Base-by-base conservation (phyloP, 2,888 invertebrate genomes). In the Heliconius ethilla region DNA sequence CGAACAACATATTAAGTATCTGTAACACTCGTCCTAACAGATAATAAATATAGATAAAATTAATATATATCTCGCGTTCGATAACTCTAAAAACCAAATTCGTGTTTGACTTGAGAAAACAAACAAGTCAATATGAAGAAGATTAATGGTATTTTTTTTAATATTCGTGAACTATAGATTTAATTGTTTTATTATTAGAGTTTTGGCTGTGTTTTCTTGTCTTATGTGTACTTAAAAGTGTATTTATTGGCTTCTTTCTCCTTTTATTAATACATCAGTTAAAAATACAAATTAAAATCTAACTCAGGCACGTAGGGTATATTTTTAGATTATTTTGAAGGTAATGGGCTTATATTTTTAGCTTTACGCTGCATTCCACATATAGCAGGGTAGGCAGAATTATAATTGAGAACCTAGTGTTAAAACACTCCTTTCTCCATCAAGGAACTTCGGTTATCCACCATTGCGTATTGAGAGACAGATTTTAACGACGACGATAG, bases 121-220 rank as follows among this genome's bases (percentile, higher is more conserved):
- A 91, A 91, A 91, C 88, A 90, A 87, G 82, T 81, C 78, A 83
- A 86, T 86, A 80, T 89, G 90, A 92, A 83, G 87, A 91, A 93
- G 92, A 93, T 91, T 89, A 91, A 92, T 89, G 86, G 78, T 78
- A 51, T 78, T 66, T 77, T n/a, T 81, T 84, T 82, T 83, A 84
- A 86, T 86, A 86, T 87, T 82, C 77, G 81, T 83, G 82, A 80
- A 78, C 81, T 86, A 88, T 87, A 87, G 88, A 88, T 88, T 89
- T 92, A 92, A 92, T 92, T 91, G 88, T 91, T 91, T 91, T 90
- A 88, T 90, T 92, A 90, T 86, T 83, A 84, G 2, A 69, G n/a
- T 51, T 67, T 40, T 67, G 2, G 3, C 5, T n/a, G 10, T 10
- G 25, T 10, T 25, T 2, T 62, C 10, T 62, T 25, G n/a, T 62